Evolutionary conservation across 2,113 vertebrate genomes (phyloP).

Genomic region (Elachura formosa): DNA sequence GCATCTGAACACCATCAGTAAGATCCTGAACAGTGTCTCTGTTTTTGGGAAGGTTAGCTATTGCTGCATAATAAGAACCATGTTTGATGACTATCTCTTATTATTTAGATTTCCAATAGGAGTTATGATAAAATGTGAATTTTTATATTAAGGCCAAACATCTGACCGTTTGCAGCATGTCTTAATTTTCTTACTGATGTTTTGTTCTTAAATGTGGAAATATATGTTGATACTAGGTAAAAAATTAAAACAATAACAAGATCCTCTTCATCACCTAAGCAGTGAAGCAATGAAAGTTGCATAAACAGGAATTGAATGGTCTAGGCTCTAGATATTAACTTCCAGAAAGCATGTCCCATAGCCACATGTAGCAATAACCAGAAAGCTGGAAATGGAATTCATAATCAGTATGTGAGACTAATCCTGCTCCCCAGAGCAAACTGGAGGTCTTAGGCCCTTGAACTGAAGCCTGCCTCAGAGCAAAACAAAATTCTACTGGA

Average conservation of each 20-base stretch:
- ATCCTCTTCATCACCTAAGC: background rate
- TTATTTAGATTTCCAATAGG: background rate
- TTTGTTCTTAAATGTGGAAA: background rate
- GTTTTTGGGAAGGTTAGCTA: background rate
- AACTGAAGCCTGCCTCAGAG: background rate
- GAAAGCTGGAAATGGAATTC: background rate
- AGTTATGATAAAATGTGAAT: background rate
- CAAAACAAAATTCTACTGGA: background rate
- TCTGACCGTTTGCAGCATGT: background rate
- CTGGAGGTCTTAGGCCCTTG: background rate
- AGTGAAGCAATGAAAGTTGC: background rate
- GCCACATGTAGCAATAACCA: background rate
- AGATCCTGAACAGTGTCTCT: background rate
- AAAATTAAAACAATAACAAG: slow-evolving; percentile 7
- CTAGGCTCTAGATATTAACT: background rate
- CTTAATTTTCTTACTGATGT: background rate
- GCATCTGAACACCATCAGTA: background rate
- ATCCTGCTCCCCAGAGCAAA: background rate
- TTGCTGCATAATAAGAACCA: background rate
- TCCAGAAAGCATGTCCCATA: background rate
- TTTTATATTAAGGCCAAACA: background rate
- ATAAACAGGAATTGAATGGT: background rate
- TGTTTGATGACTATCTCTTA: background rate
- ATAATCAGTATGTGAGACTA: background rate
- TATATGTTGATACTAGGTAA: background rate